phyloP scores from a whole-genome alignment of 2,888 invertebrate species.

The Saturnia pavonia region DNA sequence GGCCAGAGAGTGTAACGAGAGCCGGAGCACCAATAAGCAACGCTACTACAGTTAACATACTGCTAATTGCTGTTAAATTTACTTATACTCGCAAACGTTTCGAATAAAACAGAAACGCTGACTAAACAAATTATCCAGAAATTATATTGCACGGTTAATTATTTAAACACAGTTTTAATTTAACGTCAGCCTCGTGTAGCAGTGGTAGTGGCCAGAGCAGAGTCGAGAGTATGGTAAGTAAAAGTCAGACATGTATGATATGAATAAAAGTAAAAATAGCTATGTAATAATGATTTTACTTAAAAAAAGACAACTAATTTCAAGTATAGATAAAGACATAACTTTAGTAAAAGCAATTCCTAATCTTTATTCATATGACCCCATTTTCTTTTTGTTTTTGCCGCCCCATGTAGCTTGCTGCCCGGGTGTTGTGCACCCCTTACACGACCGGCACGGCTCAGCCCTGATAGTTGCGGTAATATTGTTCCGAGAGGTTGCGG shows the following conservation, averaged over 20 bases:
- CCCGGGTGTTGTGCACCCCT: too few species aligned
- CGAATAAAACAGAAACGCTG: slow-evolving; percentile 46
- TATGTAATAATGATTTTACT: too few species aligned
- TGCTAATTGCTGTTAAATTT: slow-evolving; percentile 73
- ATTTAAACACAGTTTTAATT: neutral
- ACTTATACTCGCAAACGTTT: slow-evolving; percentile 58
- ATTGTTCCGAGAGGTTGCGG: neutral
- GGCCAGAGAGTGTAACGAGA: slow-evolving; percentile 62
- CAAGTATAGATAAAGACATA: too few species aligned
- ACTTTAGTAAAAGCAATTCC: too few species aligned
- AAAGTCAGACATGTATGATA: too few species aligned
- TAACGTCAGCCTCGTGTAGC: neutral
- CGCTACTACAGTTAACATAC: slow-evolving; percentile 65
- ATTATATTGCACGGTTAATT: slow-evolving; percentile 20
- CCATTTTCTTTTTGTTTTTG: too few species aligned
- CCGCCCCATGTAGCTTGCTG: too few species aligned
- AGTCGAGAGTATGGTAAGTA: too few species aligned
- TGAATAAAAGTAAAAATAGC: too few species aligned
- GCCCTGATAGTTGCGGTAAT: neutral
- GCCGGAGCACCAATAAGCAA: slow-evolving; percentile 61
- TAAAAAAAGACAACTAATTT: too few species aligned
- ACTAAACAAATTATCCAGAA: slow-evolving; percentile 47
- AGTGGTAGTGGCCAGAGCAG: neutral
- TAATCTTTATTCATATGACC: too few species aligned
- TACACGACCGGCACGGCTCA: too few species aligned